phyloP scores from a whole-genome alignment of 2,888 invertebrate genomes.

The Anticlea derivata region DNA sequence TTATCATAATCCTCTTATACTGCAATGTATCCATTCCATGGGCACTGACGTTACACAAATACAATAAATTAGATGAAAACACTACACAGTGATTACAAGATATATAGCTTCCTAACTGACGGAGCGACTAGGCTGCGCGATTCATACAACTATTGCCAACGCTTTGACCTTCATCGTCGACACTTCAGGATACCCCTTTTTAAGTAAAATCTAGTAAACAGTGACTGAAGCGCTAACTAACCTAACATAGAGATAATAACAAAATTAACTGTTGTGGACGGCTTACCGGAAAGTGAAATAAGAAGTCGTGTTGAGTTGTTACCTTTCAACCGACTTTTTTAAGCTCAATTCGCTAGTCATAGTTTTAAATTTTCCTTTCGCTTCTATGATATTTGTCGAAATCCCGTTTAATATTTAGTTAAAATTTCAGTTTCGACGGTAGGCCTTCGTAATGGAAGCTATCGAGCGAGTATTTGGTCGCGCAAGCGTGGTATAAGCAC shows the following conservation, averaged over 20 bases:
- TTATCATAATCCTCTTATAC: constrained; percentile 10
- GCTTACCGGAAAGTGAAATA: constrained; percentile 15
- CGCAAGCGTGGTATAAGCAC: background rate
- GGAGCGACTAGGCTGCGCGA: constrained; percentile 12
- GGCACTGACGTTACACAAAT: constrained; percentile 15
- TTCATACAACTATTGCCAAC: constrained; percentile 3
- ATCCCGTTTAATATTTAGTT: background rate
- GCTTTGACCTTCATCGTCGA: background rate
- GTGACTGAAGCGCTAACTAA: constrained; percentile 10
- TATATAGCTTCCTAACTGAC: background rate
- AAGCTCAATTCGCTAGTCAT: background rate
- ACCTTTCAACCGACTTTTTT: background rate
- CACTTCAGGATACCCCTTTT: background rate
- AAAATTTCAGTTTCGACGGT: constrained; percentile 16
- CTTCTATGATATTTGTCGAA: background rate
- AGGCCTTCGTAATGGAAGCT: constrained; percentile 2
- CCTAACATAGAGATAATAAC: constrained; percentile 6
- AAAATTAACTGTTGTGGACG: constrained; percentile 2
- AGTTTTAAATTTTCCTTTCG: background rate
- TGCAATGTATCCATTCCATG: constrained; percentile 23
- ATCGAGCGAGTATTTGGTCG: constrained; percentile 1
- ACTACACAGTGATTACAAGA: constrained; percentile 15
- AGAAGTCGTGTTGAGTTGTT: background rate
- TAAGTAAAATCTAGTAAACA: background rate
- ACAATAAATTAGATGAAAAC: constrained; percentile 7